phyloP scores from a whole-genome alignment of 2,888 invertebrate species.

The Cheilosia vernalis region DNA sequence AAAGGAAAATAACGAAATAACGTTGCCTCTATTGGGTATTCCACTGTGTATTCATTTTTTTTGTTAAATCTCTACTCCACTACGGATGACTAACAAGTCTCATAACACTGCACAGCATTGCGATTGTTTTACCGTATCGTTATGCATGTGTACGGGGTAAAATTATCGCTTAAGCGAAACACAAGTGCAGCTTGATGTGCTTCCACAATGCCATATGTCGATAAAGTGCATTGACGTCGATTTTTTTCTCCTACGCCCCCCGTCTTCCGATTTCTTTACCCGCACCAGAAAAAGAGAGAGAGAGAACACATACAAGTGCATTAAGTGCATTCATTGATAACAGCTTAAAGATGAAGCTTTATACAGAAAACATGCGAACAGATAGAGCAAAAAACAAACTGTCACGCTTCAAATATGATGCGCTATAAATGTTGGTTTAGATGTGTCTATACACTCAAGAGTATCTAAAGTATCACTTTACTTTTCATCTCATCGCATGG shows the following conservation, averaged over 20 bases:
- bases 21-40: constrained; percentile 64
- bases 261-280: constrained; percentile 5
- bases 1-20: constrained; percentile 48
- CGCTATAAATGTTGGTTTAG: constrained; percentile 34
- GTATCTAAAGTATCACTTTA: constrained; percentile 73
- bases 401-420: constrained; percentile 71
- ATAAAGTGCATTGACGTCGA: constrained; percentile 75
- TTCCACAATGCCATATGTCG: constrained; percentile 74
- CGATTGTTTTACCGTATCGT: constrained; percentile 67
- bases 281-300: constrained; percentile 3
- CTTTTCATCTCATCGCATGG: constrained; percentile 57
- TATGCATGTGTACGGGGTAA: constrained; percentile 43
- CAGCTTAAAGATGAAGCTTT: constrained; percentile 71
- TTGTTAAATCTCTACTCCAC: constrained; percentile 17
- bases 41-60: too few relatives aligned
- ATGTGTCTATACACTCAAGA: constrained; percentile 15
- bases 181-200: constrained; percentile 73
- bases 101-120: constrained; percentile 52
- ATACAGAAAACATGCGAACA: constrained; percentile 25
- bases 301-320: constrained; percentile 74
- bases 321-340: constrained; percentile 72
- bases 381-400: constrained; percentile 36
- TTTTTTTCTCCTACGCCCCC: constrained; percentile 12
- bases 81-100: constrained; percentile 59
- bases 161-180: constrained; percentile 72